Base-by-base conservation (phyloP, 2,888 invertebrate species). In the Cepaea hortensis region DNA sequence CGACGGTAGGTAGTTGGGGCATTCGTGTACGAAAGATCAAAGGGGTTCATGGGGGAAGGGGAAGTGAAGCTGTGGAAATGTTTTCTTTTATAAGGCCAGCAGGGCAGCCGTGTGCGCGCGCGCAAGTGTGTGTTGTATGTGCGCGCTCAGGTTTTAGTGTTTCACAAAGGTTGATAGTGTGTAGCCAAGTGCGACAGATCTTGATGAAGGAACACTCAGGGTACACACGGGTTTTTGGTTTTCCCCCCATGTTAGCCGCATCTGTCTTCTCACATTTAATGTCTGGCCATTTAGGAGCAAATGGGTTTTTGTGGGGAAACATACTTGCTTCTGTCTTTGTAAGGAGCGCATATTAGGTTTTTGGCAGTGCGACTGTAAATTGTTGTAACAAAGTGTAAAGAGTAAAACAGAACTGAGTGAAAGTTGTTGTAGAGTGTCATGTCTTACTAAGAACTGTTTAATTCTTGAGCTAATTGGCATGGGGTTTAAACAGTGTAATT, bases 1-100 rank as follows among this genome's bases (percentile, higher is more conserved):
- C 85, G 92, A 93, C 88, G 93, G 93, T 93, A 93, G 90, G 93
- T 91, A 77, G 72, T n/a, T 23, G n/a, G 77, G 89, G 79, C 80
- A 77, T 82, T 68, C 35, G 13, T 55, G 85, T 61, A 18, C 62
- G 77, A 79, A 87, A 84, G 80, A 73, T 84, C 80, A 83, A 83
- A 87, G 79, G 72, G 46, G 82, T 79, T 18, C n/a, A n/a, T 18
- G 46, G 55, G n/a, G 55, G 55, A 73, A 55, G 2, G 55, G 72
- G 35, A 55, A 55, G 55, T 55, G 11, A 9, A 55, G 55, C n/a
- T 70, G 20, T 18, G 70, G 70, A 70, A 20, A n/a, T 23, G 70
- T 23, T 23, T 20, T 20, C 23, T 55, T 55, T 55, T 55, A 11
- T 55, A 55, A 65, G 35, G 46, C 46, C 18, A 46, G 70, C 68